Evolutionary conservation across 2,113 vertebrate genomes (phyloP), one percentile per base, ranked within the genome.

Genomic region (Microtus oregoni): DNA sequence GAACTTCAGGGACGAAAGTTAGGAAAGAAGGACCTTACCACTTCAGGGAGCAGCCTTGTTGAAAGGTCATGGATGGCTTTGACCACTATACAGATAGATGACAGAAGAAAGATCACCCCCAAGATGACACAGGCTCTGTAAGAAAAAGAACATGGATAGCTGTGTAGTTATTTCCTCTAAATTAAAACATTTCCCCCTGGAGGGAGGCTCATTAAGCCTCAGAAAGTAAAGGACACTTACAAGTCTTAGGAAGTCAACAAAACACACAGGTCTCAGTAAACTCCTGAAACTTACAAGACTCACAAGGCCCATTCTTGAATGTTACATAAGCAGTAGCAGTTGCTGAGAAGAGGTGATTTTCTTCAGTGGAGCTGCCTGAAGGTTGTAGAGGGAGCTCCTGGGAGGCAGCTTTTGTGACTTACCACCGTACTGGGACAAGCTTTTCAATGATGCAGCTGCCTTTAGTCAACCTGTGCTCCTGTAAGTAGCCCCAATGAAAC

Each of bases 21-120:
- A 93, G 79, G 87, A 41, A 79, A 95, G 38, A 97, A 95, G 96
- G 70, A 91, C 96, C 99, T 99, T 99, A 99, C 99, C 99, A 99
- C 99, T 99, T 99, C 99, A 83, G 99, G 99, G 83, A 99, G 99
- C 97, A 99, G 98, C 98, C 97, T 99, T 58, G 98, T 99, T 1
- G 99, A 99, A 96, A 99, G 99, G 97, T 99, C 99, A 68, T 99
- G 99, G 98, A 99, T 99, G 94, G 99, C 99, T 98, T 99, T 99
- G 97, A 99, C 99, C 98, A 99, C 98, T 97, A 99, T 99, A 97
- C 99, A 99, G 97, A 99, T 4, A 90, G 99, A 99, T 79, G 99
- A 99, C 94, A 99, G 98, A 87, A 99, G 97, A 96, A 99, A 99
- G 97, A 99, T 99, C 90, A 99, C 97, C 67, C 99, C 99, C 92